phyloP scores from a whole-genome alignment of 2,888 invertebrate species.

The Clivina fossor region DNA sequence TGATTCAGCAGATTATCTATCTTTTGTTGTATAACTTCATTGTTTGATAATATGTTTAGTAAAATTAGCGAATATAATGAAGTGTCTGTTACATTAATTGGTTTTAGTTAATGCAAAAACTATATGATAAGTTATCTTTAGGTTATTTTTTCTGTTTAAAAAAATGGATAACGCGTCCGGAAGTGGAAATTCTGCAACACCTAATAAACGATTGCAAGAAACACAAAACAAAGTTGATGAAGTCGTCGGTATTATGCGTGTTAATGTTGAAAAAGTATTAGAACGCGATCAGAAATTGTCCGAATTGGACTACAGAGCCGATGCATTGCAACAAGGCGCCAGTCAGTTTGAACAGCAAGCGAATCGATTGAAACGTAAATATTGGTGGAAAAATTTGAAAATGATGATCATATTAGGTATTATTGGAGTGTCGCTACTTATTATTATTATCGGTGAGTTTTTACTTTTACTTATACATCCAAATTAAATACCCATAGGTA shows the following conservation, averaged over 20 bases:
- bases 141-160: background rate
- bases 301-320: constrained; percentile 93
- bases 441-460: constrained; percentile 84
- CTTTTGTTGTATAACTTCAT: too few relatives aligned
- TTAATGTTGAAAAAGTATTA: constrained; percentile 93
- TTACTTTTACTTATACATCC: too few relatives aligned
- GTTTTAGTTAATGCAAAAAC: background rate
- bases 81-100: background rate
- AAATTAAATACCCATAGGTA: too few relatives aligned
- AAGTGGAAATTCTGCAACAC: constrained; percentile 24
- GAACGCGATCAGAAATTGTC: constrained; percentile 94
- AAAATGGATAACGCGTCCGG: constrained; percentile 39
- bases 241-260: constrained; percentile 93
- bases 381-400: constrained; percentile 97
- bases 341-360: constrained; percentile 97
- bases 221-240: constrained; percentile 56
- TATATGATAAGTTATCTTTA: background rate
- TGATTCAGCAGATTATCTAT: background rate
- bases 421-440: constrained; percentile 78
- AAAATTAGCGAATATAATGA: background rate
- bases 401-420: constrained; percentile 93
- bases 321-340: constrained; percentile 90
- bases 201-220: constrained; percentile 45
- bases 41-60: background rate
- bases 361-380: constrained; percentile 94